phyloP scores from a whole-genome alignment of 2,113 vertebrate species.

The Egretta garzetta region DNA sequence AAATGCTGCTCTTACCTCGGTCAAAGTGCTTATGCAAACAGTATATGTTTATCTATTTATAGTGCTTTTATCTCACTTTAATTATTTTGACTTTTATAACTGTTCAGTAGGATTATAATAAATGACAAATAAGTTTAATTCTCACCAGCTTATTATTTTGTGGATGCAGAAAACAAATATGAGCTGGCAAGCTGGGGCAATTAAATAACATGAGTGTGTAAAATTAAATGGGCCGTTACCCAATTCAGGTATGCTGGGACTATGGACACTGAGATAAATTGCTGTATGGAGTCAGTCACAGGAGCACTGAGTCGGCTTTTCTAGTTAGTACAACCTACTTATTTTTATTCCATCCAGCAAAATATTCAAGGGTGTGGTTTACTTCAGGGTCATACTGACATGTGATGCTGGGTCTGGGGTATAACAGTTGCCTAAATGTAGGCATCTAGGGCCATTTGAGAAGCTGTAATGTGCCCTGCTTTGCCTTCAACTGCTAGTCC shows the following conservation, averaged over 20 bases:
- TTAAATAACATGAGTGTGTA: background rate
- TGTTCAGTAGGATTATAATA: background rate
- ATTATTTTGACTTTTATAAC: background rate
- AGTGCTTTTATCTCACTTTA: background rate
- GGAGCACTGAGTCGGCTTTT: background rate
- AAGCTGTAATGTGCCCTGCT: background rate
- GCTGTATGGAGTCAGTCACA: background rate
- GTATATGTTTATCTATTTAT: background rate
- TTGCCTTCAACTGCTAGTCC: background rate
- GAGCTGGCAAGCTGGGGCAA: background rate
- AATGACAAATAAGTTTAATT: background rate
- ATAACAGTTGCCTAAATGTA: background rate
- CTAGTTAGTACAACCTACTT: background rate
- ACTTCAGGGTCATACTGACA: background rate
- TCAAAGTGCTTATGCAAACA: background rate
- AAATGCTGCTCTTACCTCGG: background rate
- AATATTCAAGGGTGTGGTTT: background rate
- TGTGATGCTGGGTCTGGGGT: background rate
- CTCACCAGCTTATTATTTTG: background rate
- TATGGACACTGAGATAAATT: background rate
- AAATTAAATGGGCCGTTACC: background rate
- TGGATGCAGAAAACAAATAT: background rate
- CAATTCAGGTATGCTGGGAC: background rate
- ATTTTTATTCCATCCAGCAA: background rate
- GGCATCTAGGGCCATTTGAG: background rate